phyloP scores from a whole-genome alignment of 2,113 vertebrate species.

The Geococcyx californianus region DNA sequence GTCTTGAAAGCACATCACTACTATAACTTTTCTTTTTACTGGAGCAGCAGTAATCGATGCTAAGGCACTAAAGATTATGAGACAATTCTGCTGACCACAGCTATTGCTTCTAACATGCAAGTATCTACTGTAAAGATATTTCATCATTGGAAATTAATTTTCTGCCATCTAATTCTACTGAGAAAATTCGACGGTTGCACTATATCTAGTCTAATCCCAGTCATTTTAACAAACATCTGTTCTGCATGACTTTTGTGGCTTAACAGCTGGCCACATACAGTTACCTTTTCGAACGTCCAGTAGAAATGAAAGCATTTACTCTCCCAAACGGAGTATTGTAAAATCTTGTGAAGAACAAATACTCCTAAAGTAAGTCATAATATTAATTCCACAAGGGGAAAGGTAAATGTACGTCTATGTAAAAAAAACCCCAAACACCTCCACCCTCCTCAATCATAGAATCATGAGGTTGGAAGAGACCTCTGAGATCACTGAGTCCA shows the following conservation, averaged over 20 bases:
- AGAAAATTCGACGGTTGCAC: background rate
- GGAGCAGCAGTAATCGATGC: background rate
- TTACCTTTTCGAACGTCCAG: background rate
- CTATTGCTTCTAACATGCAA: background rate
- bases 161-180: background rate
- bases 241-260: background rate
- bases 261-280: background rate
- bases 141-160: background rate
- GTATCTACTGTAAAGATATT: background rate
- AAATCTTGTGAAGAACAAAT: background rate
- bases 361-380: background rate
- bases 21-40: background rate
- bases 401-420: background rate
- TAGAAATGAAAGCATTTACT: background rate
- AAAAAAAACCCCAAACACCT: background rate
- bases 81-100: background rate
- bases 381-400: background rate
- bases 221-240: constrained; percentile 18
- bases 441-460: too few species aligned
- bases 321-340: background rate
- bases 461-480: too few species aligned
- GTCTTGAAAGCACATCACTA: background rate
- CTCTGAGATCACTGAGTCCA: too few species aligned
- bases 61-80: background rate
- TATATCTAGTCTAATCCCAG: background rate